These are phyloP conservation scores for Sinocyclocheilus anophthalmus DNA, from an alignment of 2,113 vertebrate genomes.

Conservation along the genomic window DNA sequence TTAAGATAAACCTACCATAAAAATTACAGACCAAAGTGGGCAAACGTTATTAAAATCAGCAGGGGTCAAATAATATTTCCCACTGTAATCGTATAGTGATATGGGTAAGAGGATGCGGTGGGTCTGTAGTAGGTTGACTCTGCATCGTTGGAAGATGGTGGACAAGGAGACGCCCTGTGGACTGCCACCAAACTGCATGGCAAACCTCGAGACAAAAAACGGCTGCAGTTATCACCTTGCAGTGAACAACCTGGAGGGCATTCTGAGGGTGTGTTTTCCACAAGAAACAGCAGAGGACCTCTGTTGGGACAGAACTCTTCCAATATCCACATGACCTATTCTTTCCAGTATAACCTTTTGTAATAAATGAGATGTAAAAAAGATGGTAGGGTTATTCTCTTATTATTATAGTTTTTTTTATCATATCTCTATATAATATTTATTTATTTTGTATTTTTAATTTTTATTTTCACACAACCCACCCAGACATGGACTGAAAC, in stretches of 20 bases:
- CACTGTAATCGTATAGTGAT: no score
- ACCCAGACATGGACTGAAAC: no score
- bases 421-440: not conserved
- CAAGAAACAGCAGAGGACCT: conserved; percentile 23
- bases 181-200: conserved; percentile 95
- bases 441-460: not conserved
- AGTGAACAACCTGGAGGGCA: conserved; percentile 99
- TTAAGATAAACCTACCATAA: no score
- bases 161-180: conserved; percentile 88
- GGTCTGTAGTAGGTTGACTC: conserved; percentile 86
- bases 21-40: no score
- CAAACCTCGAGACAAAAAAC: conserved; percentile 99
- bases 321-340: not conserved
- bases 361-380: not conserved
- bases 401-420: not conserved
- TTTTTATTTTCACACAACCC: no score
- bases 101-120: not conserved
- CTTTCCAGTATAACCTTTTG: not conserved
- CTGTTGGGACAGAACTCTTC: not conserved
- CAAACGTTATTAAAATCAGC: no score
- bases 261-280: conserved; percentile 92
- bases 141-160: conserved; percentile 89
- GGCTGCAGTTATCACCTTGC: no score
- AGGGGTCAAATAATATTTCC: no score
- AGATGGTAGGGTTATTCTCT: not conserved